phyloP scores from a whole-genome alignment of 2,113 vertebrate genomes.

The Megaptera novaeangliae region DNA sequence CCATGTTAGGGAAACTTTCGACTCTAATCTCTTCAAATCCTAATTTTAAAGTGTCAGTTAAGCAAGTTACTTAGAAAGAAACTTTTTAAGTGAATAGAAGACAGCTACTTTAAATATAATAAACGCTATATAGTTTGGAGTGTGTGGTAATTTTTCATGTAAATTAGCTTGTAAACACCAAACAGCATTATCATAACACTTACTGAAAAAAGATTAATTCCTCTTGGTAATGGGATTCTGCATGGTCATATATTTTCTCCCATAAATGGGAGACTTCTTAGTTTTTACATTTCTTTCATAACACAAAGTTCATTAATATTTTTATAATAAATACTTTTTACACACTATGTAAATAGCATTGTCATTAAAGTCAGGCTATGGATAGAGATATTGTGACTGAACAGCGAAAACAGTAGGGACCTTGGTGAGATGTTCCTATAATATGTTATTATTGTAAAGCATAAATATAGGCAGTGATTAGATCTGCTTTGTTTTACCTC shows the following conservation, averaged over 20 bases:
- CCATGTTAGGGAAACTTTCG: no score
- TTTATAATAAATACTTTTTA: neutral
- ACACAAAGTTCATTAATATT: neutral
- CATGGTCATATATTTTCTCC: neutral
- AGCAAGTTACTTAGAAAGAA: neutral
- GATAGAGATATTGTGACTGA: neutral
- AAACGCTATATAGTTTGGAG: neutral
- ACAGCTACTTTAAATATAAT: neutral
- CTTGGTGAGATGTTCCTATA: neutral
- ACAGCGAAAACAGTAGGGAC: neutral
- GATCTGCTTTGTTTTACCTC: neutral
- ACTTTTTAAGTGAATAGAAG: neutral
- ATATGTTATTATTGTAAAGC: neutral
- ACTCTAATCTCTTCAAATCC: neutral
- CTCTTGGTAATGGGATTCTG: neutral
- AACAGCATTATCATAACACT: neutral
- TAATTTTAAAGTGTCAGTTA: neutral
- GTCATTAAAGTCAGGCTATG: neutral
- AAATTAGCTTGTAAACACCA: neutral
- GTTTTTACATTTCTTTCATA: neutral
- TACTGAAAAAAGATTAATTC: neutral
- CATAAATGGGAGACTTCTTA: neutral
- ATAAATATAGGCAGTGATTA: neutral
- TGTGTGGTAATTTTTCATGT: neutral
- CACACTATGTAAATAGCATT: neutral